phyloP scores from a whole-genome alignment of 2,888 invertebrate species.

The Allygus modestus region DNA sequence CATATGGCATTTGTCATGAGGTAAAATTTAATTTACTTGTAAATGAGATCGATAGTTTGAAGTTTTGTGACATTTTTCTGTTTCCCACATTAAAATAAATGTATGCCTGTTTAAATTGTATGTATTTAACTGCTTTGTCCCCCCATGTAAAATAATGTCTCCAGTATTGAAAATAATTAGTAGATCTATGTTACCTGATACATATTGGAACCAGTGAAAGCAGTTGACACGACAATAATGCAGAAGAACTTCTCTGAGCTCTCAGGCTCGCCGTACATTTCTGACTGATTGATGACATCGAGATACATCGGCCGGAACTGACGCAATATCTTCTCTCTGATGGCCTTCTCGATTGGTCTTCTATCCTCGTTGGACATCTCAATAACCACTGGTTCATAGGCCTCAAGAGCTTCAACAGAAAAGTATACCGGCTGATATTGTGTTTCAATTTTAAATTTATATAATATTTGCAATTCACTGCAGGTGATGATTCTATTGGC shows the following conservation, averaged over 20 bases:
- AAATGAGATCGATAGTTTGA: too few relatives aligned
- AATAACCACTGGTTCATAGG: conserved; percentile 1
- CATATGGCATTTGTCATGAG: too few relatives aligned
- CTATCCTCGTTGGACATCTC: conserved; percentile 25
- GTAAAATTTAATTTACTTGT: too few relatives aligned
- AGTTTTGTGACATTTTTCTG: too few relatives aligned
- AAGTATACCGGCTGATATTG: not conserved
- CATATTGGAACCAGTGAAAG: conserved; percentile 6
- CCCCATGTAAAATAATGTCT: too few relatives aligned
- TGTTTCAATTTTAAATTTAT: too few relatives aligned
- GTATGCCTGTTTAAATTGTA: too few relatives aligned
- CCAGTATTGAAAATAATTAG: too few relatives aligned
- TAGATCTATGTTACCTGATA: conserved; percentile 27
- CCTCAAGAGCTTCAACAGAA: not conserved
- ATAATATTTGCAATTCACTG: too few relatives aligned
- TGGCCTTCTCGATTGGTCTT: conserved; percentile 68
- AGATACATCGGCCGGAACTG: conserved; percentile 76
- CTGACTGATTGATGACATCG: conserved; percentile 94
- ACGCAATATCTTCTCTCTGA: conserved; percentile 67
- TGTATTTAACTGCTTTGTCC: too few relatives aligned
- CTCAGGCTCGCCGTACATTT: conserved; percentile 97
- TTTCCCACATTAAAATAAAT: too few relatives aligned
- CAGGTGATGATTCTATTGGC: too few relatives aligned
- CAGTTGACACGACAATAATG: conserved; percentile 88
- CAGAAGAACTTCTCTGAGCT: conserved; percentile 96